Percentiles rank a stretch among this genome's conserved stretches.
Evolutionary conservation across 2,113 vertebrate genomes (phyloP).

Genomic region (Megaleporinus macrocephalus): DNA sequence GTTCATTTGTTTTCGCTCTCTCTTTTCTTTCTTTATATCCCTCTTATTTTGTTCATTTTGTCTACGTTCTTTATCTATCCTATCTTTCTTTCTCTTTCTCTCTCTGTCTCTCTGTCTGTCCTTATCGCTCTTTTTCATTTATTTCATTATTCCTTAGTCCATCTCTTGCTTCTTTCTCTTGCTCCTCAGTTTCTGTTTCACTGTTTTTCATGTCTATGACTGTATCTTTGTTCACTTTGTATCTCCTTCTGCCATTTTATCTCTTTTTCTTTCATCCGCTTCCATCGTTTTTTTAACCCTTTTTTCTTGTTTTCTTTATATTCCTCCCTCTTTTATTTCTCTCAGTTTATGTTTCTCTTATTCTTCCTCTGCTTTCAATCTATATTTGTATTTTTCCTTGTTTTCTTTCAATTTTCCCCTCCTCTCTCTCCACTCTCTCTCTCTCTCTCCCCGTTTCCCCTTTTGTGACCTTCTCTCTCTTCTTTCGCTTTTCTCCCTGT

Average conservation of each 20-base stretch:
- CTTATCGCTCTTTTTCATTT: too few relatives aligned
- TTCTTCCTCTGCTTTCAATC: neutral
- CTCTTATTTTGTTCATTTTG: too few relatives aligned
- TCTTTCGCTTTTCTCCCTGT: too few relatives aligned
- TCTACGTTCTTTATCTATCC: too few relatives aligned
- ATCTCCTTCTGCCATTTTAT: neutral
- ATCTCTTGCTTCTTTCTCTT: too few relatives aligned
- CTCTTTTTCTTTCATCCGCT: neutral
- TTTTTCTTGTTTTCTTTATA: too few relatives aligned
- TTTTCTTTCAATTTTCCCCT: neutral
- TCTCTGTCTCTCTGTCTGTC: too few relatives aligned
- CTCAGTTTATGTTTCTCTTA: neutral
- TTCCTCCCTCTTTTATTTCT: neutral
- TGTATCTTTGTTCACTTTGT: too few relatives aligned
- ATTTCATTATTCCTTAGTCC: too few relatives aligned
- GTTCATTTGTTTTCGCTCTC: too few relatives aligned
- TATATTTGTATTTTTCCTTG: too few relatives aligned
- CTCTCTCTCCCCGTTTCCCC: neutral
- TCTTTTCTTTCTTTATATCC: neutral
- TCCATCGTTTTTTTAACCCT: neutral
- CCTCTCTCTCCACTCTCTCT: constrained; percentile 16
- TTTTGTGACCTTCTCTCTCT: neutral
- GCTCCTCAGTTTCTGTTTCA: too few relatives aligned
- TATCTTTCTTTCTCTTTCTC: neutral
- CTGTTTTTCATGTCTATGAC: neutral